Evolutionary conservation across 92 coral and sea anemone genomes (phyloP).

Genomic region (Epizoanthus scotinus): DNA sequence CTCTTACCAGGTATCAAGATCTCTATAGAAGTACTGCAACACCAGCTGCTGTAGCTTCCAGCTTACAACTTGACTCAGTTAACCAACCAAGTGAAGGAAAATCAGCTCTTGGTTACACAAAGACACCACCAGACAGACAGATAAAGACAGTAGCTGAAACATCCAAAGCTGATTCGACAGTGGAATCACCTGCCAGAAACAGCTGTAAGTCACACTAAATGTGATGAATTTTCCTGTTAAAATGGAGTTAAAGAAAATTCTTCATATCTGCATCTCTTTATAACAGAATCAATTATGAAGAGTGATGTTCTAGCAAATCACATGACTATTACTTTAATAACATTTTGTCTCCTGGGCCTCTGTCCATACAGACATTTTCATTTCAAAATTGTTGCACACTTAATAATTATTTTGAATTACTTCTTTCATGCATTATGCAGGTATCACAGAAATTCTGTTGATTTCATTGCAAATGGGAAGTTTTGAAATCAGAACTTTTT

Average conservation of each 20-base stretch:
- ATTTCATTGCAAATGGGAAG: too few species aligned
- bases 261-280: too few species aligned
- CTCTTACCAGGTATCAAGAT: conserved; percentile 43
- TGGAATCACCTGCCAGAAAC: neutral
- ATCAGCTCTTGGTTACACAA: neutral
- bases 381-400: too few species aligned
- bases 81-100: conserved; percentile 6
- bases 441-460: too few species aligned
- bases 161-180: neutral
- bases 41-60: conserved; percentile 44
- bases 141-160: neutral
- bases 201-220: neutral
- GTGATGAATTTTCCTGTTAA: neutral
- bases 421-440: too few species aligned
- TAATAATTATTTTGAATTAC: too few species aligned
- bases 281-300: too few species aligned
- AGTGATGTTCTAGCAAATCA: too few species aligned
- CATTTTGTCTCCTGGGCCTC: too few species aligned
- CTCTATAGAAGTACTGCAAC: conserved; percentile 41
- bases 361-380: too few species aligned
- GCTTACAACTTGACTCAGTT: conserved; percentile 14
- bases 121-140: neutral
- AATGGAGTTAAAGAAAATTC: neutral
- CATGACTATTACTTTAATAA: too few species aligned
- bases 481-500: too few species aligned